Evolutionary conservation across 2,113 vertebrate genomes (phyloP).

Genomic region (Anarhynchus alexandrinus): DNA sequence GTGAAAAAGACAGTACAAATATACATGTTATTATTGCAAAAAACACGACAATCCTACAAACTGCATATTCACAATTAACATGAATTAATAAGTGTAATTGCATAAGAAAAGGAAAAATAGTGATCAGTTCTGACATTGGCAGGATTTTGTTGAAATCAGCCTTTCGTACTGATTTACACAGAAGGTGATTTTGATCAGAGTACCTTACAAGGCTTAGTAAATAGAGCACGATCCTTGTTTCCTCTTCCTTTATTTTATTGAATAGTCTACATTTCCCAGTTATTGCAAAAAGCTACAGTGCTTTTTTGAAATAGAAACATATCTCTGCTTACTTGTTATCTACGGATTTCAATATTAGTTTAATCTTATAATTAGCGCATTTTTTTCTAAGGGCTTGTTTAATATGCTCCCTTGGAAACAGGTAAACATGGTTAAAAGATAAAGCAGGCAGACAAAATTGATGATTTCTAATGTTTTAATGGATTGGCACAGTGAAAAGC

Average conservation of each 20-base stretch:
- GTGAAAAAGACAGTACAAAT: neutral
- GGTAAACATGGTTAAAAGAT: neutral
- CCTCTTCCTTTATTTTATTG: neutral
- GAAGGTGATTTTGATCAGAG: neutral
- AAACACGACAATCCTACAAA: rapidly evolving
- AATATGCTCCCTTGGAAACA: neutral
- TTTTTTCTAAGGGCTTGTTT: neutral
- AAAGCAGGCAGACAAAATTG: neutral
- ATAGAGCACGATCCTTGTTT: neutral
- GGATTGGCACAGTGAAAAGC: neutral
- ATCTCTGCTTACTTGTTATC: neutral
- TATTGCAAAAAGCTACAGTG: neutral
- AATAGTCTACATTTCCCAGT: neutral
- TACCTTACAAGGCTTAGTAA: neutral
- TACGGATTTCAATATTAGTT: neutral
- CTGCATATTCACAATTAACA: neutral
- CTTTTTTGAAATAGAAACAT: neutral
- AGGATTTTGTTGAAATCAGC: neutral
- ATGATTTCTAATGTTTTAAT: neutral
- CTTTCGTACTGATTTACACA: neutral
- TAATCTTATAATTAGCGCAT: neutral
- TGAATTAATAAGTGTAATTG: neutral
- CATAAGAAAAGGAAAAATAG: neutral
- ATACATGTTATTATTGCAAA: neutral
- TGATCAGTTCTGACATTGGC: neutral